Evolutionary conservation across 2,113 vertebrate species (phyloP), one percentile per base, ranked within the genome.

Genomic region (Phasianus colchicus): DNA sequence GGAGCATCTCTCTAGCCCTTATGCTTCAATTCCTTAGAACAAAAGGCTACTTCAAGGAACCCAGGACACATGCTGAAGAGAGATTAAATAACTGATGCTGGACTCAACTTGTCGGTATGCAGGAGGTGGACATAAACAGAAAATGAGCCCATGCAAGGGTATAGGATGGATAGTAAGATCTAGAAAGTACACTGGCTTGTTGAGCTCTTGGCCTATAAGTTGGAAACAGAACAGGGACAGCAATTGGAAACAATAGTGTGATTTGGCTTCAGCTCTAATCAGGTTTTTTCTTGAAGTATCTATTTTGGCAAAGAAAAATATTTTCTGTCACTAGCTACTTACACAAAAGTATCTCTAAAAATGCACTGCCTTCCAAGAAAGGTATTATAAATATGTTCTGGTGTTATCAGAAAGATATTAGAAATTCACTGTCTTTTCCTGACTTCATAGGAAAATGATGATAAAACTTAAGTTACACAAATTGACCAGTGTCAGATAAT

Each of bases 231-330:
- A 61, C 2, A 74, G 18, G 5, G 57, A 7, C 66, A 75, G 47
- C 4, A 74, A 75, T 55, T 72, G 64, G 20, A 86, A 86, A 60
- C 0, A 43, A 15, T 38, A 43, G 9, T 38, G 32, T 32, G 1
- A 29, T 64, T 73, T 64, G 30, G 6, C 79, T 89, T 81, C 0
- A 0, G 4, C 14, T 24, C 4, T 52, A 66, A 47, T 70, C 1
- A 29, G 25, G 38, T 58, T 32, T 30, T 27, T 20, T 1, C 12
- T 4, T 16, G 8, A 25, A n/a, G 1, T 0, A 6, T 67, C 13
- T 43, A 40, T 58, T 88, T 82, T 58, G 54, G 32, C 4, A 58
- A 87, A 76, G 24, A 12, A 58, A 85, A 89, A 24, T 0, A 1
- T 50, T 47, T 54, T 73, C 7, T 70, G 2, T 64, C 0, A 0